Conservation (phyloP, 2,888 invertebrate genomes). For the Dynastes grantii region DNA sequence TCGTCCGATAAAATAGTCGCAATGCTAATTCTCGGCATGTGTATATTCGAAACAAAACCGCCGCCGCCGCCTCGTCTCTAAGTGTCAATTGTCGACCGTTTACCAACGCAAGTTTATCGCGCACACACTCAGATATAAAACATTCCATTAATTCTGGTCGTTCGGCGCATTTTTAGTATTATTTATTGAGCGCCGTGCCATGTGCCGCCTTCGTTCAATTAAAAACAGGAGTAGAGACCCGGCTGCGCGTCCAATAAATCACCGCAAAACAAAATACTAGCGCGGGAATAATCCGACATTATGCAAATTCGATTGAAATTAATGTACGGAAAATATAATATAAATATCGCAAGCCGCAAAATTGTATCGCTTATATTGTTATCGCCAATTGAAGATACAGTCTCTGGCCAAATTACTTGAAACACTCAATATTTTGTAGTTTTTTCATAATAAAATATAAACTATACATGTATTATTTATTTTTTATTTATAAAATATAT, state of each 20-base stretch:
- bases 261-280: conserved; percentile 45
- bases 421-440: no score
- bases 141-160: conserved; percentile 39
- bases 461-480: no score
- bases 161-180: conserved; percentile 38
- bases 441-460: no score
- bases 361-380: conserved; percentile 16
- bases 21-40: neutral
- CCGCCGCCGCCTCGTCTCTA: conserved; percentile 21
- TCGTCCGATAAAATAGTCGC: conserved; percentile 12
- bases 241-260: conserved; percentile 48
- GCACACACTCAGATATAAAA: conserved; percentile 38
- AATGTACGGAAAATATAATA: conserved; percentile 55
- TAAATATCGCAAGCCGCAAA: conserved; percentile 46
- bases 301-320: conserved; percentile 57
- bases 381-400: neutral
- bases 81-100: conserved; percentile 37
- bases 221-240: conserved; percentile 42
- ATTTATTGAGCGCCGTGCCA: conserved; percentile 41
- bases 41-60: conserved; percentile 23
- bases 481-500: no score
- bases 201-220: conserved; percentile 47
- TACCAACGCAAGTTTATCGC: conserved; percentile 39
- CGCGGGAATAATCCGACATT: conserved; percentile 52
- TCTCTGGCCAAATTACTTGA: no score